Base-by-base conservation (phyloP, 2,797 vertebrate species). In the Scarus forsteni region DNA sequence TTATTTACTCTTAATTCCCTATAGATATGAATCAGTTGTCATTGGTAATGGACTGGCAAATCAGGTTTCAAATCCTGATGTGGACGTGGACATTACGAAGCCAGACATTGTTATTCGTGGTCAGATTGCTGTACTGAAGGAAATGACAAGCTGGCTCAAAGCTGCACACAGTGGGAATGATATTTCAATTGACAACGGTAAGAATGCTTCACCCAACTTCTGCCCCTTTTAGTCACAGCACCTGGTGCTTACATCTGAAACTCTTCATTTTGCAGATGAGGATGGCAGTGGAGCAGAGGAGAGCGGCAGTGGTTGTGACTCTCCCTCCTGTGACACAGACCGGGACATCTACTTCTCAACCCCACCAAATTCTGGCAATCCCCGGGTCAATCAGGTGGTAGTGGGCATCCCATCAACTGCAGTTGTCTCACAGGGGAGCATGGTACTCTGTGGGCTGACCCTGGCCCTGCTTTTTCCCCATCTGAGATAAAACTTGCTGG, bases 51-150 rank as follows among this genome's bases (percentile, higher is more conserved):
- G 98, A 27, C 89, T 99, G 79, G 97, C 96, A 84, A 99, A 95
- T 88, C 98, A 99, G 85, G 94, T 95, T 40, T 96, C 95, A n/a
- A 99, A 99, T 88, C 98, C 98, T 0, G 97, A 98, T 36, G 98
- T 99, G 59, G 95, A 97, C 13, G 98, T 99, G 0, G 98, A 99
- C 81, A 96, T 97, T 73, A 97, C 95, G 27, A 98, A 97, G 84
- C 96, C 95, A 2, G 96, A 99, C 79, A 85, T 92, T 8, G 78
- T 97, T 85, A 97, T 99, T 76, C 96, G 97, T 54, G 95, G 93
- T 78, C 97, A 99, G 81, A 98, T 99, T 52, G 94, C 96, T 62
- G 92, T 92, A 46, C 89, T 99, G 75, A 96, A 95, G 60, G 95
- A 96, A 73, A 98, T 98, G 96, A 99, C 96, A 43, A 96, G 87